A percentile compares a stretch with the other conserved stretches of the same genome.
phyloP scores from a whole-genome alignment of 2,113 vertebrate species.

The Meles meles region DNA sequence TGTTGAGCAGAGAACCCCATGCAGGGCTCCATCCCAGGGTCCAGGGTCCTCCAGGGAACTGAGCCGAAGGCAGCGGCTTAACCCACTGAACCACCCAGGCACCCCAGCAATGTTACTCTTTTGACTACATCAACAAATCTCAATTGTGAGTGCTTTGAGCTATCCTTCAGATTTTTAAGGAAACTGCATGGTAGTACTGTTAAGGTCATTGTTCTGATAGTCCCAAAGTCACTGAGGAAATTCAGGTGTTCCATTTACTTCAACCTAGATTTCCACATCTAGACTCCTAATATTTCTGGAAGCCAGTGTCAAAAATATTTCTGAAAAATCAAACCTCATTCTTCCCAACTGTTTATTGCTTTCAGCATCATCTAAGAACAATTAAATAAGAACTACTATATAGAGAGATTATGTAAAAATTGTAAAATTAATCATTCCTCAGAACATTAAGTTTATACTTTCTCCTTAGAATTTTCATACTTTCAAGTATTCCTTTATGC shows the following conservation, averaged over 20 bases:
- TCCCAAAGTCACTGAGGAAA: neutral
- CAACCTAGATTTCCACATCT: neutral
- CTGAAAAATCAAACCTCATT: neutral
- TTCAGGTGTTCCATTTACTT: neutral
- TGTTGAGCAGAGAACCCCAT: too few relatives aligned
- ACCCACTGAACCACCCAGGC: too few relatives aligned
- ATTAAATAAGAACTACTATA: neutral
- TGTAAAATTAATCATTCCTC: neutral
- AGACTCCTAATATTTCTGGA: neutral
- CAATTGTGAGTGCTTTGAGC: neutral
- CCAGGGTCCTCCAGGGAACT: too few relatives aligned
- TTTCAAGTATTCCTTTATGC: conserved; percentile 3
- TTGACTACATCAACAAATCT: neutral
- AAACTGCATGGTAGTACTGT: neutral
- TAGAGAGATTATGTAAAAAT: neutral
- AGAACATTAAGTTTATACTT: neutral
- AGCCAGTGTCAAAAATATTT: neutral
- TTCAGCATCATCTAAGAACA: neutral
- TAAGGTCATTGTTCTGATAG: neutral
- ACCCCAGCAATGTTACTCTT: neutral
- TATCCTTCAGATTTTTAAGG: neutral
- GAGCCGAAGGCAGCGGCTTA: too few relatives aligned
- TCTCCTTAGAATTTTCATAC: neutral
- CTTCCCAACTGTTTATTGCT: neutral
- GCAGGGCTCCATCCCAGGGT: too few relatives aligned